A percentile compares a stretch with the other conserved stretches of the same genome.
Conservation (phyloP, 2,888 invertebrate genomes). For the Itoplectis maculator region DNA sequence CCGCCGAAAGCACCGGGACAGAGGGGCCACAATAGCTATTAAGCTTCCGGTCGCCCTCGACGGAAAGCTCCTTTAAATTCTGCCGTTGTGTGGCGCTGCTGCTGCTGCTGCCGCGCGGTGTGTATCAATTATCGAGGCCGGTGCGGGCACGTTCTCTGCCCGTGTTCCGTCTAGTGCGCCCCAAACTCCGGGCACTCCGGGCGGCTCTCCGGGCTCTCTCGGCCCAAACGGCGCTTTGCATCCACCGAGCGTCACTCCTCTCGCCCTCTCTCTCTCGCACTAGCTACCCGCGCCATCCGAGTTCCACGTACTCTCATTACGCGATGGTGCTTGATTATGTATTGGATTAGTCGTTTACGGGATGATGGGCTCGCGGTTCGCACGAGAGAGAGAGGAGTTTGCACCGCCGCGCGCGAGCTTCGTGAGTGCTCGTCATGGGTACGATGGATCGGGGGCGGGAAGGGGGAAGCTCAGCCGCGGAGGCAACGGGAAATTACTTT, state of each 20-base stretch:
- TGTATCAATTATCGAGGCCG: slow-evolving; percentile 49
- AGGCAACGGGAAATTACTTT: too few species aligned
- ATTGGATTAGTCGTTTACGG: slow-evolving; percentile 45
- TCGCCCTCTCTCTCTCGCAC: too few species aligned
- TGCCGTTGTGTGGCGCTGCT: slow-evolving; percentile 10
- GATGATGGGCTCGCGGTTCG: slow-evolving; percentile 12
- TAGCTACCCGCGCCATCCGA: too few species aligned
- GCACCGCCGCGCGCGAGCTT: neutral
- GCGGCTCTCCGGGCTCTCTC: too few species aligned
- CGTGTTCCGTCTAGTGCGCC: too few species aligned
- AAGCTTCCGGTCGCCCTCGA: slow-evolving; percentile 18
- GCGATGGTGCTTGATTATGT: slow-evolving; percentile 40
- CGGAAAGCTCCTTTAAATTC: slow-evolving; percentile 62
- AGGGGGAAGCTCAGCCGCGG: too few species aligned
- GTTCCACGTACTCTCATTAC: slow-evolving; percentile 44
- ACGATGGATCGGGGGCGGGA: too few species aligned
- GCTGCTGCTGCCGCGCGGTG: neutral
- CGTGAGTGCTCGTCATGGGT: slow-evolving; percentile 1
- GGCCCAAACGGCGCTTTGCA: slow-evolving; percentile 39
- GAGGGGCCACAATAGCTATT: slow-evolving; percentile 48
- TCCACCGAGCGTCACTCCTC: slow-evolving; percentile 28
- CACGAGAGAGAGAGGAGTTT: slow-evolving; percentile 5
- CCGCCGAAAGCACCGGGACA: slow-evolving; percentile 10
- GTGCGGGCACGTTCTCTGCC: slow-evolving; percentile 19
- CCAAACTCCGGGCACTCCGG: too few species aligned